These are phyloP conservation scores for Diceros bicornis DNA, from an alignment of 2,797 vertebrate genomes.

Conservation along the genomic window DNA sequence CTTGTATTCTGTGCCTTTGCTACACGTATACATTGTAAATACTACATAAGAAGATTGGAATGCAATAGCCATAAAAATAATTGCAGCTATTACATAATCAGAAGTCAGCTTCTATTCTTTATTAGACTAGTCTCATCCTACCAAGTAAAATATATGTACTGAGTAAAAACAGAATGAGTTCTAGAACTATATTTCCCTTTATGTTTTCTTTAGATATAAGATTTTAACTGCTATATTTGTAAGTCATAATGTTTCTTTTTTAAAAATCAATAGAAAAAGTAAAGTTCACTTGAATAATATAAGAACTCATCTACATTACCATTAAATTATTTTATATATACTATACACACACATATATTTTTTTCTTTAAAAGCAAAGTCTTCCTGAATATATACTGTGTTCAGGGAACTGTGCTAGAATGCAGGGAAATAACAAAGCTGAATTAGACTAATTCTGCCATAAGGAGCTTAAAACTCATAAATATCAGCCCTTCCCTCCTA, in stretches of 20 bases:
- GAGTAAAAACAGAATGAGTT: conserved; percentile 79
- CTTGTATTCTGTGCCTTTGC: conserved; percentile 88
- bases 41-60: conserved; percentile 96
- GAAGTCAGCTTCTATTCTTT: conserved; percentile 82
- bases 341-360: background rate
- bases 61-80: conserved; percentile 97
- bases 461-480: background rate
- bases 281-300: conserved; percentile 21
- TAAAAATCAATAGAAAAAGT: conserved; percentile 47
- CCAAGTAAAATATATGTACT: conserved; percentile 65
- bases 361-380: conserved; percentile 48
- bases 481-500: background rate
- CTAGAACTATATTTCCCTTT: conserved; percentile 52
- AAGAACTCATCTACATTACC: conserved; percentile 53
- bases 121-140: conserved; percentile 78
- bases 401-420: background rate
- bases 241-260: conserved; percentile 29
- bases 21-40: conserved; percentile 93
- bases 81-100: conserved; percentile 93
- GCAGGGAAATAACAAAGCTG: conserved; percentile 11
- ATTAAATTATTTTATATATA: conserved; percentile 7
- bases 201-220: conserved; percentile 41
- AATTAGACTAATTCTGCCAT: background rate
- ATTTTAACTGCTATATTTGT: conserved; percentile 70
- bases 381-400: background rate